Conservation (phyloP, 2,113 vertebrate genomes). For the Oxygymnocypris stewartii region DNA sequence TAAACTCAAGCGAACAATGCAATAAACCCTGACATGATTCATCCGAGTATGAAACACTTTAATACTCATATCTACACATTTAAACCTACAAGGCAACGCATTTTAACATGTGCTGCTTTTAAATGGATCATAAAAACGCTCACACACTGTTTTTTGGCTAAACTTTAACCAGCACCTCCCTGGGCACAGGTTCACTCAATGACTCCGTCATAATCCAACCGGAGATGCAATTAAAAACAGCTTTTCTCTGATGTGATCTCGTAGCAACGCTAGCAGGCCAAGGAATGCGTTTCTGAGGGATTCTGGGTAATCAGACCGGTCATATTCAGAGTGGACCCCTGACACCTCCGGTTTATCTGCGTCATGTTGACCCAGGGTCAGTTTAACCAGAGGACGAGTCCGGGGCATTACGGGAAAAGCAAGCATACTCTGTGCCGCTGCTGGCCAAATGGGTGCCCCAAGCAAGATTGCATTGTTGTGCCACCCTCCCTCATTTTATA, state of each 20-base stretch:
- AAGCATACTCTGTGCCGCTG: not conserved
- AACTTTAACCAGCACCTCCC: constrained; percentile 49
- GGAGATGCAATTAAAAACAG: constrained; percentile 51
- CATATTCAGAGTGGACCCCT: constrained; percentile 1
- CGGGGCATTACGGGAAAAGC: not conserved
- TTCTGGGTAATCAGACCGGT: constrained; percentile 3
- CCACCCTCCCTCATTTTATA: too few species aligned
- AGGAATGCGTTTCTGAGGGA: constrained; percentile 31
- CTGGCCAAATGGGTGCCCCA: too few species aligned
- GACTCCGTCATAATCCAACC: constrained; percentile 54
- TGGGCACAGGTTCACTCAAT: constrained; percentile 48
- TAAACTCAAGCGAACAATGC: not conserved
- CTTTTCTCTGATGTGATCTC: constrained; percentile 42
- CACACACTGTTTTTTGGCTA: constrained; percentile 20
- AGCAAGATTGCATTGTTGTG: too few species aligned
- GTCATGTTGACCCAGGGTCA: not conserved
- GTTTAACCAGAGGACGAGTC: not conserved
- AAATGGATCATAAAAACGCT: constrained; percentile 42
- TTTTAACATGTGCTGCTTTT: not conserved
- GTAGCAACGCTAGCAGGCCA: constrained; percentile 40
- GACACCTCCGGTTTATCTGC: not conserved
- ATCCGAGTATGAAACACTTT: not conserved
- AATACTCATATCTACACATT: not conserved
- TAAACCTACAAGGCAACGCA: not conserved
- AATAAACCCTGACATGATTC: constrained; percentile 4